phyloP scores from a whole-genome alignment of 2,888 invertebrate species.

The Agrotis ipsilon region DNA sequence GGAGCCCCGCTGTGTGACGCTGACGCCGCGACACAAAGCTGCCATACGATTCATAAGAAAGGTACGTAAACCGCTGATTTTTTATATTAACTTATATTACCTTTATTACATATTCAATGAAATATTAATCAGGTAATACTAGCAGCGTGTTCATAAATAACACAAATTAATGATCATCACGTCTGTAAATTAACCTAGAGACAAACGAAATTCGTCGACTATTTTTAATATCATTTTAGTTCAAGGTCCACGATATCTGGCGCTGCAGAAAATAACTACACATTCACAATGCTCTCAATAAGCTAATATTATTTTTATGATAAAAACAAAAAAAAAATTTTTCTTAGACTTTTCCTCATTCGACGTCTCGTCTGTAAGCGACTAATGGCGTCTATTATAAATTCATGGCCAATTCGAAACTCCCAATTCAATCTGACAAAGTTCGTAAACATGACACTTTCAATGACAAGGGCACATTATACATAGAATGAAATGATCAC shows the following conservation, averaged over 20 bases:
- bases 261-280: conserved; percentile 39
- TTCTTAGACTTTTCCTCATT: conserved; percentile 30
- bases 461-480: conserved; percentile 27
- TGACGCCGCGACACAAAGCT: conserved; percentile 96
- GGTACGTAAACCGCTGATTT: conserved; percentile 89
- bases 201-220: conserved; percentile 35
- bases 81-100: neutral
- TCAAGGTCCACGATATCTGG: conserved; percentile 46
- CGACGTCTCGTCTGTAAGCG: conserved; percentile 33
- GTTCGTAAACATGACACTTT: conserved; percentile 40
- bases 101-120: neutral
- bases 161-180: conserved; percentile 41
- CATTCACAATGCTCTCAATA: conserved; percentile 32
- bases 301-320: conserved; percentile 32
- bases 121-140: conserved; percentile 18
- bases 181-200: conserved; percentile 32
- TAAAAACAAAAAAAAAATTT: conserved; percentile 22
- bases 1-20: conserved; percentile 94
- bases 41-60: conserved; percentile 98
- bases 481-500: conserved; percentile 2
- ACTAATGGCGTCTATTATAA: conserved; percentile 54
- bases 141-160: conserved; percentile 40
- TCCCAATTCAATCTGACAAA: conserved; percentile 37
- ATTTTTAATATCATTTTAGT: conserved; percentile 44
- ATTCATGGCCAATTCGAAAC: conserved; percentile 46